Percentiles rank a stretch among this genome's conserved stretches.
Conservation (phyloP, 30 jellyfish, hydroid and myxozoan genomes). For the Aurelia aurita complex sp. Pacific region DNA sequence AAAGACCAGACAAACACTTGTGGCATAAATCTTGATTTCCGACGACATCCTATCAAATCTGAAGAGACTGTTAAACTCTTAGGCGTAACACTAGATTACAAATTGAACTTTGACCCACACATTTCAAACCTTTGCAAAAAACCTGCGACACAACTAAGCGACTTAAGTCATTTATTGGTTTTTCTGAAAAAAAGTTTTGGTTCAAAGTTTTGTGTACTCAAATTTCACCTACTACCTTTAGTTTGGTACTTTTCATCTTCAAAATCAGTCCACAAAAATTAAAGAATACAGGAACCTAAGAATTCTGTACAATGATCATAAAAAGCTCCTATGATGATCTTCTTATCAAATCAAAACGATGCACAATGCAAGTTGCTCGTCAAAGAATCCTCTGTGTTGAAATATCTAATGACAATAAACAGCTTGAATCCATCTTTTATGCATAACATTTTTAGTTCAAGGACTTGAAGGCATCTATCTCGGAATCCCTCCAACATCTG, state of each 20-base stretch:
- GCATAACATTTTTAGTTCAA: no score
- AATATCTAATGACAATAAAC: background rate
- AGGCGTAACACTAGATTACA: no score
- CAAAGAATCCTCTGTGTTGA: slow-evolving; percentile 2
- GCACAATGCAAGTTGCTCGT: background rate
- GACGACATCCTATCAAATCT: no score
- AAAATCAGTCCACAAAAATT: background rate
- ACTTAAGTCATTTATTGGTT: slow-evolving; percentile 4
- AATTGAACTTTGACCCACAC: background rate
- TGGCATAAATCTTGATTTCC: no score
- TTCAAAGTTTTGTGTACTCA: background rate
- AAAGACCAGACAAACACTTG: no score
- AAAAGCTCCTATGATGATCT: slow-evolving; percentile 20
- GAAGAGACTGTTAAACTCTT: no score
- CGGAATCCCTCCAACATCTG: no score
- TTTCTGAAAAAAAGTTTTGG: slow-evolving; percentile 2
- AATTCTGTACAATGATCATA: slow-evolving; percentile 12
- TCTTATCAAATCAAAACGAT: background rate
- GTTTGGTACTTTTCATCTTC: background rate
- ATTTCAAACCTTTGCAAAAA: slow-evolving; percentile 4
- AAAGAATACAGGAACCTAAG: slow-evolving; percentile 18
- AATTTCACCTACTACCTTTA: background rate
- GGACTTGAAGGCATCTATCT: no score
- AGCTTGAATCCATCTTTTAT: background rate
- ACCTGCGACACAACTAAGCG: slow-evolving; percentile 12